A percentile compares a stretch with the other conserved stretches of the same genome.
Evolutionary conservation across 2,113 vertebrate species (phyloP).

Genomic region (Oncorhynchus gorbuscha): DNA sequence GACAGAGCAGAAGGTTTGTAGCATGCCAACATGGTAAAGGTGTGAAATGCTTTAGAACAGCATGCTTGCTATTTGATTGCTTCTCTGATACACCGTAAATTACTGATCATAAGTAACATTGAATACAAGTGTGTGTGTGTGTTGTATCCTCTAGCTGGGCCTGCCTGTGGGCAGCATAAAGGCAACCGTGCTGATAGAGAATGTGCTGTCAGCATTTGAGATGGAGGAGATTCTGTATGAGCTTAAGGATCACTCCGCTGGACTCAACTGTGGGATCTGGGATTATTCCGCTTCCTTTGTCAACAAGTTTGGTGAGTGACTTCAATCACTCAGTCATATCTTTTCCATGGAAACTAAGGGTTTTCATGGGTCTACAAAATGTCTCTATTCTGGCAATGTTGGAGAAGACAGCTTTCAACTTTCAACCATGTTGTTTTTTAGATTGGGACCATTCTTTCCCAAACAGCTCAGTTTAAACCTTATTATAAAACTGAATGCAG

Average conservation of each 20-base stretch:
- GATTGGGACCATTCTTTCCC: too few relatives aligned
- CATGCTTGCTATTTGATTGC: not conserved
- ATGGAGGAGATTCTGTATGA: slow-evolving; percentile 83
- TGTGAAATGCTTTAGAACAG: not conserved
- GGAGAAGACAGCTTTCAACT: not conserved
- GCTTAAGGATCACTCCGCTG: slow-evolving; percentile 76
- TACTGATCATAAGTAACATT: not conserved
- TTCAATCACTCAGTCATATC: not conserved
- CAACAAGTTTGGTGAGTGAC: slow-evolving; percentile 75
- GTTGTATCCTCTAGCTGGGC: slow-evolving; percentile 58
- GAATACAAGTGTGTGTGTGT: not conserved
- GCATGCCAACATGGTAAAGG: not conserved
- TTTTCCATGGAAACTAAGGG: not conserved
- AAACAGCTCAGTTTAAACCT: too few relatives aligned
- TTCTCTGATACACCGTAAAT: not conserved
- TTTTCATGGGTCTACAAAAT: too few relatives aligned
- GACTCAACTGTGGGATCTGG: slow-evolving; percentile 83
- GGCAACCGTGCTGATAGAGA: slow-evolving; percentile 79
- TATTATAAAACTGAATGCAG: too few relatives aligned
- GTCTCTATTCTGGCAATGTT: not conserved
- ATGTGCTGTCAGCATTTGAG: slow-evolving; percentile 77
- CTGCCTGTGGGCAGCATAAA: slow-evolving; percentile 75
- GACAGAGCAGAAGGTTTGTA: slow-evolving; percentile 74
- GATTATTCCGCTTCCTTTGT: slow-evolving; percentile 82
- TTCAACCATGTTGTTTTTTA: not conserved